phyloP scores from a whole-genome alignment of 2,888 invertebrate genomes.

The Xestia ashworthii region DNA sequence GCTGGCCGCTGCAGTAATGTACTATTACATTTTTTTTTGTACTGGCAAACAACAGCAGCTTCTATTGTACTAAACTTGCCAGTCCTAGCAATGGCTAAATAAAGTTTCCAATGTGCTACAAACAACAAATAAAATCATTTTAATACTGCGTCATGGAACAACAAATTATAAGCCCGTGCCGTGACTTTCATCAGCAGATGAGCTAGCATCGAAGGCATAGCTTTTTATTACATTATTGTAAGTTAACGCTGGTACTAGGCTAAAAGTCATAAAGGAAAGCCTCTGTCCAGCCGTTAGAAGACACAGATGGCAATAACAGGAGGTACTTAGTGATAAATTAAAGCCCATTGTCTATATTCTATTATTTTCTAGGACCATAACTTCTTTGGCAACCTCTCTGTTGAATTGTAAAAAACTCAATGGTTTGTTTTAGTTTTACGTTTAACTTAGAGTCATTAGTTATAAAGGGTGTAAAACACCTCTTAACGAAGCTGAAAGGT shows the following conservation, averaged over 20 bases:
- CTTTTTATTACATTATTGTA: background rate
- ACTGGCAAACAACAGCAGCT: too few relatives aligned
- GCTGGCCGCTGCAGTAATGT: too few relatives aligned
- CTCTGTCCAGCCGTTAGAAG: background rate
- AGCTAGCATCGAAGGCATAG: background rate
- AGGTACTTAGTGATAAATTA: slow-evolving; percentile 1
- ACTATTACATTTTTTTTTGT: too few relatives aligned
- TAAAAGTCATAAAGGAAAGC: background rate
- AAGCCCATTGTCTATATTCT: background rate
- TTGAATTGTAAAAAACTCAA: background rate
- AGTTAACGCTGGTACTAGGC: background rate
- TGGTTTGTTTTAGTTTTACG: background rate
- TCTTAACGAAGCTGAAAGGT: too few relatives aligned
- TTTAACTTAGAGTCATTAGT: background rate
- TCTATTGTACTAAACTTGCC: background rate
- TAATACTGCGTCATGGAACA: too few relatives aligned
- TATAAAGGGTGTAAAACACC: too few relatives aligned
- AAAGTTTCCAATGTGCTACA: background rate
- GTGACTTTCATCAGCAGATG: background rate
- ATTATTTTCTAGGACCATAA: background rate
- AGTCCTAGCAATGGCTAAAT: background rate
- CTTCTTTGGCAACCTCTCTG: background rate
- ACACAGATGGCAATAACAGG: slow-evolving; percentile 16
- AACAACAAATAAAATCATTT: background rate
- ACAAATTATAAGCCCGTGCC: too few relatives aligned